Evolutionary conservation across 1,140 invertebrate species (phyloP), one percentile per base, ranked within the genome.

Genomic region (Potamilus streckersoni): DNA sequence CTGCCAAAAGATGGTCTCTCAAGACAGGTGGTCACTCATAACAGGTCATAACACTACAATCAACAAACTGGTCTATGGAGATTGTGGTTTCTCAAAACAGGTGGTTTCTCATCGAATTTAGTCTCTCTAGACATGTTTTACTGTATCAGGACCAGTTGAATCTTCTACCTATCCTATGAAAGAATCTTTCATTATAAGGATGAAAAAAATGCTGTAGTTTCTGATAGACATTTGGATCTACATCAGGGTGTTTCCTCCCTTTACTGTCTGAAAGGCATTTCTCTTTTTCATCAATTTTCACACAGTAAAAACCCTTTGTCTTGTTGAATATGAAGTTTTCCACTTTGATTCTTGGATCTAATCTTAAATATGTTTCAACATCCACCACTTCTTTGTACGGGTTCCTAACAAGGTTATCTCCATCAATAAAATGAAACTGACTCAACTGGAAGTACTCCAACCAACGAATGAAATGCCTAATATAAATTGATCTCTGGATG

Each of bases 231-330:
- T 90, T 89, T 2, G 92, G 91, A 82, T 95, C 92, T 76, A 97
- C 95, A 73, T 93, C 91, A 5, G 96, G 96, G 91, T 98, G 96
- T 84, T 93, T 94, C 19, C 96, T 90, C 11, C 96, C 96, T 90
- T 98, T 97, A 13, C 94, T 96, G 88, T 96, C 96, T 61, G 95
- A 95, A 58, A 98, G 91, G 90, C 96, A 97, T 5, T 27, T 69
- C 17, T 69, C 58, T 20, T 56, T 15, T 17, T 60, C 38, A 5
- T 74, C 66, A 20, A 64, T 76, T 23, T 79, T 79, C 49, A 89
- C 81, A 76, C 90, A 91, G 79, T 83, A 91, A 70, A 91, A 91
- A 13, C 90, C 89, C 74, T 88, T 87, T 4, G 84, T 83, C 38
- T 78, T n/a, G 73, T 91, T 90, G 71, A 87, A 90, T 19, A 82